Base-by-base conservation (phyloP, 2,888 invertebrate genomes). In the Antheraea assamensis region DNA sequence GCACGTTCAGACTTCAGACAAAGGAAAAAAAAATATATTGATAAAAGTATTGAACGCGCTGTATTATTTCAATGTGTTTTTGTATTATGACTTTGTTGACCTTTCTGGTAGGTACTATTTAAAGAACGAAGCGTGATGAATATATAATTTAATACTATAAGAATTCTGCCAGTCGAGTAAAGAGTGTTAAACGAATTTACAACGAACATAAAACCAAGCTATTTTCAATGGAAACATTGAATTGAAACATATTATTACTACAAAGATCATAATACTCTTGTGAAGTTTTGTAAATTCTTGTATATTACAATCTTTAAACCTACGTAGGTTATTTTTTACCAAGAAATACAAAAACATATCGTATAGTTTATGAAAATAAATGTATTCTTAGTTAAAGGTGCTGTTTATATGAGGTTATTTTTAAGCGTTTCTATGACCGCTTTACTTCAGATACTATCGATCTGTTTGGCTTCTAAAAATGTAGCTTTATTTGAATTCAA, bases 211-310 rank as follows among this genome's bases (percentile, higher is more conserved):
- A 68, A 68, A 68, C 68, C 35, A 35, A 2, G n/a, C 5, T 68
- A 35, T 68, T 68, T 68, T 35, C 68, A 31, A n/a, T 35, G 8
- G 68, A 68, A 58, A 31, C 31, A 19, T n/a, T 66, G n/a, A 19
- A 66, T 17, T 17, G 66, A 66, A 66, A 68, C n/a, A 68, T 31
- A 66, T 35, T 68, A 31, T n/a, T 35, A 30, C 30, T 13, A 61
- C 4, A 64, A 31, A 68, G n/a, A 35, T 17, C 27, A 30, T 35
- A 68, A 68, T 35, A 7, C 21, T 21, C 10, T n/a, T 68, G 35
- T 68, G 68, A 68, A 68, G 35, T 68, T 66, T 64, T 68, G 68
- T 35, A 35, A 13, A 68, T 68, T 68, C 68, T 68, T 27, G 21
- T 31, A 31, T 66, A 31, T 68, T 68, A 35, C 68, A 5, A 64